A percentile compares a stretch with the other conserved stretches of the same genome.
Evolutionary conservation across 2,797 vertebrate genomes (phyloP).

Genomic region (Philypnodon macrostomus): DNA sequence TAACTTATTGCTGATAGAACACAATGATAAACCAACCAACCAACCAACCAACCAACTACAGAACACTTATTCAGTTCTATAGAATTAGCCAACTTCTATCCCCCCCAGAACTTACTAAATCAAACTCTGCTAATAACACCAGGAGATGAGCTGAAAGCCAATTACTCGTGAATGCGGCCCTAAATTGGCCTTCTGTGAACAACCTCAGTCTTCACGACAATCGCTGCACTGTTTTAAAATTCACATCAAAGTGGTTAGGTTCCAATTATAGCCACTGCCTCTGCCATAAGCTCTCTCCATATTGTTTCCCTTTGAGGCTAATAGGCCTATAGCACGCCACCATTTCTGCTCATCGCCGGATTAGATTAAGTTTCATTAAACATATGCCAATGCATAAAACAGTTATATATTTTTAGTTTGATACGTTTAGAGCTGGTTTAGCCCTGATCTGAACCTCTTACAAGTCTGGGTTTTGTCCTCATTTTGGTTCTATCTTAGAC

Average conservation of each 20-base stretch:
- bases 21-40: no score
- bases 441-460: no score
- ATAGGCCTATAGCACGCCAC: constrained; percentile 10
- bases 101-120: constrained; percentile 35
- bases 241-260: constrained; percentile 62
- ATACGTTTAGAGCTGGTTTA: no score
- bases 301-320: constrained; percentile 28
- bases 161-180: constrained; percentile 47
- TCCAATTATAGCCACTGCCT: constrained; percentile 51
- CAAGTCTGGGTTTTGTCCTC: no score
- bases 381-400: no score
- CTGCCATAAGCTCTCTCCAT: constrained; percentile 21
- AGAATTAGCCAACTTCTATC: constrained; percentile 27
- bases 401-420: no score
- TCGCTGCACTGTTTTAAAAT: constrained; percentile 55
- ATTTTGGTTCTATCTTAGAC: no score
- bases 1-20: constrained; percentile 12
- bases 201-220: constrained; percentile 31
- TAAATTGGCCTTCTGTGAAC: constrained; percentile 49
- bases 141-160: constrained; percentile 44
- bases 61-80: constrained; percentile 16
- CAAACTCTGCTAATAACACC: constrained; percentile 38
- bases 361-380: no score
- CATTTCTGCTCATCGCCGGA: constrained; percentile 26
- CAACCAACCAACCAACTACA: no score